phyloP scores from a whole-genome alignment of 2,888 invertebrate species.

The Osmoderma eremita region DNA sequence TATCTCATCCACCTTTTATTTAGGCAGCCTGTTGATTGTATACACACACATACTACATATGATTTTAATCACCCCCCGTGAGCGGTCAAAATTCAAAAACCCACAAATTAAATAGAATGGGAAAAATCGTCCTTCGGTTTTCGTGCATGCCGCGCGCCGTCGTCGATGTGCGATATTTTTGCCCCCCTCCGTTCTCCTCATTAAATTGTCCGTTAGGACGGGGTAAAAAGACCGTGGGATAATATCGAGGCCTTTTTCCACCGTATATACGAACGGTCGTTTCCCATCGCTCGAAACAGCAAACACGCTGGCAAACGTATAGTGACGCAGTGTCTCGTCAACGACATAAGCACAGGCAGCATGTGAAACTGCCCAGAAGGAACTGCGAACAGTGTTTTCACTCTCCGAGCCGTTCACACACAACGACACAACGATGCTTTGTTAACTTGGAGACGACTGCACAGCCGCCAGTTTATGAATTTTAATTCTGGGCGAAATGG shows the following conservation, averaged over 20 bases:
- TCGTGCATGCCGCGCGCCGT: not conserved
- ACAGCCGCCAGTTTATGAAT: slow-evolving; percentile 21
- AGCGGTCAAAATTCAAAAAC: not conserved
- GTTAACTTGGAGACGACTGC: slow-evolving; percentile 16
- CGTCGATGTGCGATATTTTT: slow-evolving; percentile 8
- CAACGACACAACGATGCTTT: slow-evolving; percentile 12
- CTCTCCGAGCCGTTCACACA: not conserved
- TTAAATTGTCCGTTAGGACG: slow-evolving; percentile 25
- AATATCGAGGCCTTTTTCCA: slow-evolving; percentile 20
- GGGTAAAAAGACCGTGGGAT: slow-evolving; percentile 29
- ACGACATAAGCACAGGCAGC: too few species aligned
- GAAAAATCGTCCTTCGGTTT: not conserved
- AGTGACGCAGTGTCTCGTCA: too few species aligned
- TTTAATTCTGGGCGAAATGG: slow-evolving; percentile 16
- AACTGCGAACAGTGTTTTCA: not conserved
- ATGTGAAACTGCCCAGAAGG: slow-evolving; percentile 5
- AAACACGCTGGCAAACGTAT: not conserved
- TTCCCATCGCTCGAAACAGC: slow-evolving; percentile 7
- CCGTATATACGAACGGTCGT: not conserved
- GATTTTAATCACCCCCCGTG: slow-evolving; percentile 4
- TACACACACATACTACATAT: not conserved
- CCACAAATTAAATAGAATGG: slow-evolving; percentile 10
- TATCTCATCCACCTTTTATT: too few species aligned
- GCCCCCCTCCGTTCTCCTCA: slow-evolving; percentile 17
- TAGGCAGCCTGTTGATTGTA: too few species aligned